A percentile compares a stretch with the other conserved stretches of the same genome.
Evolutionary conservation across 2,113 vertebrate genomes (phyloP).

Genomic region (Scolopax mira): DNA sequence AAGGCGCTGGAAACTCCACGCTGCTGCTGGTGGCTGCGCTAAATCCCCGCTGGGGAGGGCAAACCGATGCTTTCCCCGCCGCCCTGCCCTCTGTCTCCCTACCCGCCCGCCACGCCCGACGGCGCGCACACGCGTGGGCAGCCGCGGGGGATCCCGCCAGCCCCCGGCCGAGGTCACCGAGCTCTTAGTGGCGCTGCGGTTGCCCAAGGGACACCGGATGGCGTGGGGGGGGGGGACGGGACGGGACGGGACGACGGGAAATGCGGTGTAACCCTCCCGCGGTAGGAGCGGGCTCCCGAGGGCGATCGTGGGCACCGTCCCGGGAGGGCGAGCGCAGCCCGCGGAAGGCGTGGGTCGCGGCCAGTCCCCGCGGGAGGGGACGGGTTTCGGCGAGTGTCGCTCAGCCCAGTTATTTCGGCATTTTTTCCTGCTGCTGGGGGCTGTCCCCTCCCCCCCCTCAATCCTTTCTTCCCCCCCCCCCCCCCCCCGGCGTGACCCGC

Average conservation of each 20-base stretch:
- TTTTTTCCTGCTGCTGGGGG: neutral
- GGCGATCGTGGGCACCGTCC: no score
- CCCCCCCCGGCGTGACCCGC: neutral
- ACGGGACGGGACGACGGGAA: no score
- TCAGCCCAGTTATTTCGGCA: neutral
- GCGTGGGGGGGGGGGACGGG: neutral
- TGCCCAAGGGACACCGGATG: neutral
- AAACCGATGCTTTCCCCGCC: neutral
- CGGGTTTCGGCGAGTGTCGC: neutral
- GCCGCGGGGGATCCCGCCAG: neutral
- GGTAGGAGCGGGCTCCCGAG: neutral
- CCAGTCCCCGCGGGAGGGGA: neutral
- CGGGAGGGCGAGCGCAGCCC: neutral
- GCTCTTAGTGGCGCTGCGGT: neutral
- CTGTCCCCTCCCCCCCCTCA: neutral
- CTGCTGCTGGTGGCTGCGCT: neutral
- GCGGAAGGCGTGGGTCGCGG: neutral
- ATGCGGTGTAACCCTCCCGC: neutral
- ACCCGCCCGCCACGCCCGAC: neutral
- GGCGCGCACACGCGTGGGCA: neutral
- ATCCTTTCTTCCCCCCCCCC: neutral
- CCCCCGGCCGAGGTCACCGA: neutral
- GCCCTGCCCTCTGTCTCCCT: neutral
- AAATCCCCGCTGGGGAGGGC: neutral
- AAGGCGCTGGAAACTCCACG: neutral